Base-by-base conservation (phyloP, 2,113 vertebrate genomes). In the Nicator chloris region DNA sequence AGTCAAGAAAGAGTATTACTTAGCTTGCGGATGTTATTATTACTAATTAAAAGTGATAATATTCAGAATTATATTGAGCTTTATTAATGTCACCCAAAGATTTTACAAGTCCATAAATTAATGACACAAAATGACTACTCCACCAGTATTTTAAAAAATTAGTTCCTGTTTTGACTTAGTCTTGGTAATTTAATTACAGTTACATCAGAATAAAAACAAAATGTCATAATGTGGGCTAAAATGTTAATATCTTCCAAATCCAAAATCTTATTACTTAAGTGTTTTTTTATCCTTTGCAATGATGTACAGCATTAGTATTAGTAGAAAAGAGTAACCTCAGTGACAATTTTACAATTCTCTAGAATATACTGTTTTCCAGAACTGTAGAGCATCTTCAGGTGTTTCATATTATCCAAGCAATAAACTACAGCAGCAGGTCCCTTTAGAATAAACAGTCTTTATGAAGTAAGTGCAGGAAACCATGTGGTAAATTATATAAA, bases 141-240 rank as follows among this genome's bases (percentile, higher is more conserved):
- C 20, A 20, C 42, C 50, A 80, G 35, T 85, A 72, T 69, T 79
- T 92, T 31, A 90, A 80, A 17, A 91, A 92, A 82, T 63, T 61
- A 87, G 79, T 93, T 97, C 84, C 78, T 88, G 79, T 90, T 94
- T 89, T 95, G 83, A 84, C 40, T 33, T 56, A 89, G 57, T 64
- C 35, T 88, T 88, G 31, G 40, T 39, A 42, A 77, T 87, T 85
- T 88, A 90, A 85, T 77, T 77, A 80, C 35, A 65, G 30, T 91
- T 91, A 88, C 84, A 85, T 90, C 90, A 95, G 82, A 88, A 94
- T 44, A 79, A 90, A 92, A 94, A 24, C 65, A 86, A 91, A 85
- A 91, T 87, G 75, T 85, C 68, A 65, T 76, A 31, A 80, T 15
- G 35, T 92, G 88, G 54, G 50, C 75, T 88, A 73, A 70, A 88